phyloP scores from a whole-genome alignment of 2,113 vertebrate species.

The Ia io region DNA sequence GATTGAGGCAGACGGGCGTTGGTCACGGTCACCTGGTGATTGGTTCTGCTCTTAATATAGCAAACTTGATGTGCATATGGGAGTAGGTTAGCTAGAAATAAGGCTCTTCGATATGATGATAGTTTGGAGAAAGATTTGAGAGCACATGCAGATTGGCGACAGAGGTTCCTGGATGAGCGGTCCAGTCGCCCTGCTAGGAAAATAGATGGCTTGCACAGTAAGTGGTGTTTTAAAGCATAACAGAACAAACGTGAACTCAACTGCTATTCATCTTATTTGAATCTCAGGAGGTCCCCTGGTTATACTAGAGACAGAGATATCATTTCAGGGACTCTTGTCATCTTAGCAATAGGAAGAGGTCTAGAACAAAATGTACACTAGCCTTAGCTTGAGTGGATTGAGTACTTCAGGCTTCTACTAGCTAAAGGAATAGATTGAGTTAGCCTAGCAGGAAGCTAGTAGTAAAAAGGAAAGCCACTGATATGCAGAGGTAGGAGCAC shows the following conservation, averaged over 20 bases:
- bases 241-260: not conserved
- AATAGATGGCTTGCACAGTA: not conserved
- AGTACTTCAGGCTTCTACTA: not conserved
- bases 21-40: not conserved
- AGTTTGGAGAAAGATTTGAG: not conserved
- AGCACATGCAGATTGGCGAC: not conserved
- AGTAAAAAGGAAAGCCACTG: not conserved
- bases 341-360: not conserved
- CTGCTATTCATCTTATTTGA: not conserved
- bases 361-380: not conserved
- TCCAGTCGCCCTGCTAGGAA: not conserved
- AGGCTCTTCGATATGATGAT: not conserved
- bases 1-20: not conserved
- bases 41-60: not conserved
- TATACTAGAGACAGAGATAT: not conserved
- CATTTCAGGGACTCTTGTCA: not conserved
- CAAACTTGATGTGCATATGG: not conserved
- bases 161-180: not conserved
- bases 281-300: not conserved
- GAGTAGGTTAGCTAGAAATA: not conserved
- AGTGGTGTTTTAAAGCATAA: not conserved
- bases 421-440: not conserved
- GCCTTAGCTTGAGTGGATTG: not conserved
- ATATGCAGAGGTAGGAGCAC: not conserved
- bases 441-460: not conserved